Evolutionary conservation across 2,888 invertebrate genomes (phyloP).

Genomic region (Eupithecia dodoneata): DNA sequence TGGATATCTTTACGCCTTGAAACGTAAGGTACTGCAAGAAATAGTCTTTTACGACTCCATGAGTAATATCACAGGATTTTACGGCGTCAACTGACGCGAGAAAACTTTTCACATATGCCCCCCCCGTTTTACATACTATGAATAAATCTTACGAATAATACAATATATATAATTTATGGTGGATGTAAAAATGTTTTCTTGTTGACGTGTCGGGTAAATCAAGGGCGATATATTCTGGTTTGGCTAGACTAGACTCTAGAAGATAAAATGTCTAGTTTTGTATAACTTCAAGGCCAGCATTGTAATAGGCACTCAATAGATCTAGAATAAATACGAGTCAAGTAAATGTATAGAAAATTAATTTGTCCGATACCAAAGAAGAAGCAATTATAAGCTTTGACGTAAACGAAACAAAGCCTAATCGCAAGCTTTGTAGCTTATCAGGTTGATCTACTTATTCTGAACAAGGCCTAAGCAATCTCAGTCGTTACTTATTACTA

Average conservation of each 20-base stretch:
- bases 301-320: neutral
- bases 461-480: constrained; percentile 25
- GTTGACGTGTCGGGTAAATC: constrained; percentile 51
- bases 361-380: neutral
- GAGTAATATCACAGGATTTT: constrained; percentile 32
- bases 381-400: constrained; percentile 19
- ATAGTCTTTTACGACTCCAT: constrained; percentile 25
- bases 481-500: constrained; percentile 42
- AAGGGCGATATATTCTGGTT: constrained; percentile 40
- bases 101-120: constrained; percentile 41
- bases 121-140: constrained; percentile 48
- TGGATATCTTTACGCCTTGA: neutral
- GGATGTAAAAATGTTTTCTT: constrained; percentile 59
- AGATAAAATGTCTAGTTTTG: neutral
- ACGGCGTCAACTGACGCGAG: constrained; percentile 40
- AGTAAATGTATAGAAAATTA: neutral
- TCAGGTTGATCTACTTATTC: constrained; percentile 18
- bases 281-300: neutral
- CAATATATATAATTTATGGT: constrained; percentile 58
- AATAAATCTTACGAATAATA: constrained; percentile 57
- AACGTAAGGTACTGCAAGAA: constrained; percentile 12
- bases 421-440: neutral
- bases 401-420: constrained; percentile 8
- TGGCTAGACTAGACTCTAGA: neutral
- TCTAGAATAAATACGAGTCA: neutral